Percentiles rank a stretch among this genome's conserved stretches.
phyloP scores from a whole-genome alignment of 1,140 invertebrate species.

The Drosophila punjabiensis region DNA sequence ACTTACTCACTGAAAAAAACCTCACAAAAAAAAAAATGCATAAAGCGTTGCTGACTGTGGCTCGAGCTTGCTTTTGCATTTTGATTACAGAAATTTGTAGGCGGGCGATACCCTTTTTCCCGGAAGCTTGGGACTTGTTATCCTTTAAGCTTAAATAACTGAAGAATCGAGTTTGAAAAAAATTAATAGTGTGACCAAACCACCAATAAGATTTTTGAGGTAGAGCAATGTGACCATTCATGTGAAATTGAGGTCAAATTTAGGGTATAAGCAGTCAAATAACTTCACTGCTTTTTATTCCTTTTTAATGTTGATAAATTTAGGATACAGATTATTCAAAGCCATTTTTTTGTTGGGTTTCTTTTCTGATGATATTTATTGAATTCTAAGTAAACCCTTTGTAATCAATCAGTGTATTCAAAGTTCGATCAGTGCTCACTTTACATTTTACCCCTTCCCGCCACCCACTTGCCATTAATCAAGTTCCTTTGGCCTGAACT shows the following conservation, averaged over 20 bases:
- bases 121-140: not conserved
- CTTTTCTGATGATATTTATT: not conserved
- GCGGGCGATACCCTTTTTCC: not conserved
- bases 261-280: not conserved
- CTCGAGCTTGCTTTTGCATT: constrained; percentile 48
- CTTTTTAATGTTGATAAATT: too few species aligned
- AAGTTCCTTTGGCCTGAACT: constrained; percentile 25
- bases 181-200: not conserved
- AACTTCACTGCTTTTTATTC: not conserved
- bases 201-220: too few species aligned
- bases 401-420: constrained; percentile 43
- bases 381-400: constrained; percentile 26
- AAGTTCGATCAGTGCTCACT: not conserved
- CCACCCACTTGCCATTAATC: constrained; percentile 28
- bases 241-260: not conserved
- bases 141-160: not conserved
- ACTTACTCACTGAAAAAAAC: constrained; percentile 31
- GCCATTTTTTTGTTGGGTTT: too few species aligned
- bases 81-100: constrained; percentile 58
- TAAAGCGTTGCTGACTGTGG: constrained; percentile 32
- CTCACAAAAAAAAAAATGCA: constrained; percentile 15
- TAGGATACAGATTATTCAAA: not conserved
- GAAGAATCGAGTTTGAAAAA: not conserved
- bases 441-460: not conserved
- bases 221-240: not conserved